Percentiles rank a stretch among this genome's conserved stretches.
phyloP scores from a whole-genome alignment of 35 echinoderm and acorn worm species.

The Apostichopus japonicus region DNA sequence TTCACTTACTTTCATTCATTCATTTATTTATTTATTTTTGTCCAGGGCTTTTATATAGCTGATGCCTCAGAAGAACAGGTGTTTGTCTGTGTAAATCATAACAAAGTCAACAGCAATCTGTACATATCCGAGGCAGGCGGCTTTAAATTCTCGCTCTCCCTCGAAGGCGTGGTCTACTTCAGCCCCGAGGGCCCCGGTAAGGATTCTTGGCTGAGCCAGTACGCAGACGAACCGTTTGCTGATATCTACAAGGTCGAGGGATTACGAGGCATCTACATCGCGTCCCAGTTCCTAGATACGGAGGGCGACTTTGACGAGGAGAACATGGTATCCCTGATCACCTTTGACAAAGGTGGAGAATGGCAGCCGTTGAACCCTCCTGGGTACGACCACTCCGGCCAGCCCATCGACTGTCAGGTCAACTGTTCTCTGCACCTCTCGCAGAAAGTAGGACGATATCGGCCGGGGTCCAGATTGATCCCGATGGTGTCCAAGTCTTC shows the following conservation, averaged over 20 bases:
- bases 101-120: constrained; percentile 66
- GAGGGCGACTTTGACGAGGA: constrained; percentile 45
- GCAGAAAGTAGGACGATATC: constrained; percentile 72
- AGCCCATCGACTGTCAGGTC: constrained; percentile 16
- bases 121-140: constrained; percentile 91
- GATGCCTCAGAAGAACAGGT: constrained; percentile 97
- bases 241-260: constrained; percentile 89
- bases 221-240: constrained; percentile 82
- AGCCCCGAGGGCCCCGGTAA: constrained; percentile 84
- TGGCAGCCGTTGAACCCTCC: constrained; percentile 68
- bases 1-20: not conserved
- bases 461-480: constrained; percentile 54
- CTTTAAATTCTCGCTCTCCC: constrained; percentile 65
- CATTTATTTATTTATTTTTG: not conserved
- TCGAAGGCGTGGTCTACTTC: constrained; percentile 83
- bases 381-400: constrained; percentile 11
- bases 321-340: constrained; percentile 81
- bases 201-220: constrained; percentile 83
- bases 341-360: constrained; percentile 93
- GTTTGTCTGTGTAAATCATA: constrained; percentile 94
- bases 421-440: constrained; percentile 82
- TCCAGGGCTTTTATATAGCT: constrained; percentile 91
- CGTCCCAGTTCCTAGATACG: constrained; percentile 53
- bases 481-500: constrained; percentile 91
- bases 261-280: constrained; percentile 84